Base-by-base conservation (phyloP, 2,113 vertebrate genomes). In the Phocoena sinus region DNA sequence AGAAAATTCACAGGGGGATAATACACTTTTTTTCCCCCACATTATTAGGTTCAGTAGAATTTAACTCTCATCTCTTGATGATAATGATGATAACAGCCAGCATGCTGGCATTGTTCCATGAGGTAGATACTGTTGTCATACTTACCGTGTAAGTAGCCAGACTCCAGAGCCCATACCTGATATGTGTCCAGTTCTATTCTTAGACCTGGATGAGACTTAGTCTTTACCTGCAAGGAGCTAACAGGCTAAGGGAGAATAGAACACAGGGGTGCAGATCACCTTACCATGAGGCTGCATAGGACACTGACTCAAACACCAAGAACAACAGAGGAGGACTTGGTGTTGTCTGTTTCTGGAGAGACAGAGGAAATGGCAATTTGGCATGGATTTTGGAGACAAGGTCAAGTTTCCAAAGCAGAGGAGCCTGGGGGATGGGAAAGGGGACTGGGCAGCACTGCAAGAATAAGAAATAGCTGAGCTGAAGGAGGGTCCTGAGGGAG, bases 31-130 rank as follows among this genome's bases (percentile, higher is more conserved):
- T 10, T 53, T 6, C 44, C 15, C 26, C 2, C 2, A 63, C 3
- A 31, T 50, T 44, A 33, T 82, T 96, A 70, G n/a, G 33, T 81
- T 96, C 2, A 26, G 23, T 71, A 81, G 53, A 85, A 89, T 65
- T 65, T 60, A 73, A 50, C 23, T 88, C 8, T 20, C 13, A 53
- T 76, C 9, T 94, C 76, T 81, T 89, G 58, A 56, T 65, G 36
- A 38, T 33, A 60, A 31, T 11, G 26, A 47, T n/a, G 33, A 20
- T 91, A 53, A 63, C 0, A 58, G 36, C 58, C 80, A 80, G 71
- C 13, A 7, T 26, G 6, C 33, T 36, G 50, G 33, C 23, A 1
- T 21, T 77, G 76, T 86, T 26, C 47, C 28, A 1, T 20, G 41
- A 84, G 71, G n/a, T 31, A 11, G 63, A 85, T 31, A 44, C 5